Conservation (phyloP, 2,797 vertebrate genomes). For the Sitta carolinensis region DNA sequence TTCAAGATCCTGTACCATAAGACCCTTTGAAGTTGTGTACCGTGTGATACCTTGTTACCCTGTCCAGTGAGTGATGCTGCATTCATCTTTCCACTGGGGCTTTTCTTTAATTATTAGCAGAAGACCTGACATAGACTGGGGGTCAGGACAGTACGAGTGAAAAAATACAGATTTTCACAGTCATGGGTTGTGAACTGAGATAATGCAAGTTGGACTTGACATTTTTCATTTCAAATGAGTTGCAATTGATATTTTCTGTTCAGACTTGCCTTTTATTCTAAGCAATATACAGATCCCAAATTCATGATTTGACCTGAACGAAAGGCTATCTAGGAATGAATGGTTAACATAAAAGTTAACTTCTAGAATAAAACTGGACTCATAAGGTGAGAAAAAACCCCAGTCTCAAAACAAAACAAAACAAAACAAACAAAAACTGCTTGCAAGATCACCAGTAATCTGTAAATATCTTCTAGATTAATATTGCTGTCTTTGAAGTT, state of each 20-base stretch:
- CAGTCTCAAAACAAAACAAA: not conserved
- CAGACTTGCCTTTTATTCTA: not conserved
- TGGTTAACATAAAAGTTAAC: not conserved
- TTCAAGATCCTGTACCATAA: not conserved
- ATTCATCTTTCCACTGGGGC: not conserved
- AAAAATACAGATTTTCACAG: not conserved
- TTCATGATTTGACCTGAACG: not conserved
- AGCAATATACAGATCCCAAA: not conserved
- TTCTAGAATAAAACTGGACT: not conserved
- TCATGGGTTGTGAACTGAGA: not conserved
- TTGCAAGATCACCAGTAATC: not conserved
- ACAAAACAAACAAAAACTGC: not conserved
- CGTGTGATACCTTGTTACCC: not conserved
- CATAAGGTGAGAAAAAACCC: not conserved
- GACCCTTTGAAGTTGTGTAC: not conserved
- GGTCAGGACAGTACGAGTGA: not conserved
- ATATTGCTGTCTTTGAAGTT: not conserved
- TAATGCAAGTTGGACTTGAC: not conserved
- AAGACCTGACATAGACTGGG: not conserved
- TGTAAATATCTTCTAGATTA: not conserved
- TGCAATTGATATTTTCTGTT: not conserved
- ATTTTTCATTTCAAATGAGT: not conserved
- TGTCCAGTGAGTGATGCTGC: not conserved
- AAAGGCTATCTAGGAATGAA: not conserved
- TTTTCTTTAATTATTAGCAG: not conserved